A percentile compares a stretch with the other conserved stretches of the same genome.
phyloP scores from a whole-genome alignment of 2,113 vertebrate genomes.

The Columba janthina region DNA sequence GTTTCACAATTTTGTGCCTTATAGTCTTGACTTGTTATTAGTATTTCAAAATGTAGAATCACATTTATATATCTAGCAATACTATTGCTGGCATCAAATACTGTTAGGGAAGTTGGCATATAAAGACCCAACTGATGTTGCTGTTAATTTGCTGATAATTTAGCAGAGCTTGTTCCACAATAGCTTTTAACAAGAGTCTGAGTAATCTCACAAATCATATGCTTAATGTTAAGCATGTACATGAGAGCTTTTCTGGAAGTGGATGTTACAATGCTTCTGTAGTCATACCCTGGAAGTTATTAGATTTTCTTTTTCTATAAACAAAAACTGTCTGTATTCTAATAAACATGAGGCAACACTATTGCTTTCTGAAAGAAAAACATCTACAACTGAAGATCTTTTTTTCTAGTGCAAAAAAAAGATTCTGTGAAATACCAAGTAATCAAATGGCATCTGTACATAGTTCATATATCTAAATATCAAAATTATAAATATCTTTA shows the following conservation, averaged over 20 bases:
- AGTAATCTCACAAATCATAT: not conserved
- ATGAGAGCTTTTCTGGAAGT: not conserved
- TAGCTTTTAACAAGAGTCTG: not conserved
- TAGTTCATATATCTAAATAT: not conserved
- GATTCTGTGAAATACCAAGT: not conserved
- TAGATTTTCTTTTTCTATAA: not conserved
- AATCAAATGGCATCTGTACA: not conserved
- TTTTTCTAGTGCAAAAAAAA: not conserved
- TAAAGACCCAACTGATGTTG: not conserved
- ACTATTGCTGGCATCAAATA: not conserved
- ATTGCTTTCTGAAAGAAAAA: not conserved
- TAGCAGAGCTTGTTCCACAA: not conserved
- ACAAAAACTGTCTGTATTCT: not conserved
- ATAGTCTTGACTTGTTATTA: not conserved
- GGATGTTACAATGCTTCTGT: not conserved
- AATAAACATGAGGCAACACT: not conserved
- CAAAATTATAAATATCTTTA: not conserved
- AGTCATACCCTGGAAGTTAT: not conserved
- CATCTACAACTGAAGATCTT: not conserved
- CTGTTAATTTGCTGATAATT: not conserved
- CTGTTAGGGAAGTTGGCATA: not conserved
- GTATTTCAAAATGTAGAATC: not conserved
- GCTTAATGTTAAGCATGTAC: not conserved
- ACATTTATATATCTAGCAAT: not conserved
- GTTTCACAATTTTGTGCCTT: not conserved